These are phyloP conservation scores for Poecile montanus DNA, from an alignment of 2,797 vertebrate genomes.

Conservation along the genomic window DNA sequence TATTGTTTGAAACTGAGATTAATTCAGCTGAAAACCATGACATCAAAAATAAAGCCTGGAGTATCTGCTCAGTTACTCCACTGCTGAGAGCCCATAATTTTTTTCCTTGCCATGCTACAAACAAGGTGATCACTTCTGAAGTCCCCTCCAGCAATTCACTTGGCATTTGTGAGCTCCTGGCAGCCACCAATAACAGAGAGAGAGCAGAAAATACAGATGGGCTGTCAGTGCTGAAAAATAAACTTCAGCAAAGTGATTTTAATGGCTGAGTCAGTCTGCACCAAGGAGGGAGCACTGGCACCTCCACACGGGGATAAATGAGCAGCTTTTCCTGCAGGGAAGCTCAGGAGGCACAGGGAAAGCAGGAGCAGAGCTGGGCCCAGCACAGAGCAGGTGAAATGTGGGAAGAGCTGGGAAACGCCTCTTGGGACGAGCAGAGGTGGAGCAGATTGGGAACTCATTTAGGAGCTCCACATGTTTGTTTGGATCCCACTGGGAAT, in stretches of 20 bases:
- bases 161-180: slow-evolving; percentile 24
- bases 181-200: background rate
- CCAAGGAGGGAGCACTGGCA: background rate
- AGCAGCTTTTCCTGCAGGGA: background rate
- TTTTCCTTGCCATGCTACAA: slow-evolving; percentile 18
- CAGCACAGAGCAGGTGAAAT: background rate
- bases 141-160: slow-evolving; percentile 36
- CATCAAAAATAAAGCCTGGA: slow-evolving; percentile 31
- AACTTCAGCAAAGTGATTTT: slow-evolving; percentile 5
- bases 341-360: background rate
- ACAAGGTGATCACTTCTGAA: slow-evolving; percentile 65
- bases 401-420: background rate
- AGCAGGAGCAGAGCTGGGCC: background rate
- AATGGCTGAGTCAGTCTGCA: slow-evolving; percentile 20
- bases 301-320: background rate
- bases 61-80: background rate
- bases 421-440: background rate
- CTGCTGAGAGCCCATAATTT: background rate
- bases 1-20: slow-evolving; percentile 22
- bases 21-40: background rate
- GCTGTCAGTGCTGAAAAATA: slow-evolving; percentile 36
- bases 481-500: background rate
- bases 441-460: background rate
- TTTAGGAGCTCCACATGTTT: background rate
- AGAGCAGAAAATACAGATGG: slow-evolving; percentile 22